Percentiles rank a stretch among this genome's conserved stretches.
phyloP scores from a whole-genome alignment of 2,113 vertebrate genomes.

The Candoia aspera region DNA sequence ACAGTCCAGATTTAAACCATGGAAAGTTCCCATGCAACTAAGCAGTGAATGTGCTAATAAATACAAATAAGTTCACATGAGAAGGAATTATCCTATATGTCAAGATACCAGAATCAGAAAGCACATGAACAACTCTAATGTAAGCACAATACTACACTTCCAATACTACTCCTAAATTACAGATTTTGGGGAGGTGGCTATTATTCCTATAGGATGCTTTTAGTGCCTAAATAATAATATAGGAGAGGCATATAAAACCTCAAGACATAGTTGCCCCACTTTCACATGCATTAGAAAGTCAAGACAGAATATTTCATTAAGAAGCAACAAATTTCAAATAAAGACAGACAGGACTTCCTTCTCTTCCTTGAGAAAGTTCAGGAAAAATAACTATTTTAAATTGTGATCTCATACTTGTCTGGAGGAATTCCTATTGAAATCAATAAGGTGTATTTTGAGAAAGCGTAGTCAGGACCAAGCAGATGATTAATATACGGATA shows the following conservation, averaged over 20 bases:
- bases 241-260: background rate
- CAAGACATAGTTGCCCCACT: background rate
- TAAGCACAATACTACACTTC: background rate
- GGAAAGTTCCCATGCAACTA: background rate
- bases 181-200: background rate
- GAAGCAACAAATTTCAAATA: background rate
- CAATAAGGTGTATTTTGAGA: background rate
- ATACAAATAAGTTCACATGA: background rate
- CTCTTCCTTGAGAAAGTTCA: background rate
- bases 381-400: background rate
- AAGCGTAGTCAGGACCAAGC: background rate
- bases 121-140: background rate
- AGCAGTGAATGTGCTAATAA: background rate
- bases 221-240: background rate
- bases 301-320: background rate
- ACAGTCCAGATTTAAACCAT: background rate
- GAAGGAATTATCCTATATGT: background rate
- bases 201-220: background rate
- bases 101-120: background rate
- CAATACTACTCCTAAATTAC: background rate
- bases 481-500: background rate
- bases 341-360: background rate
- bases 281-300: background rate
- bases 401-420: background rate
- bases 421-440: background rate